A percentile compares a stretch with the other conserved stretches of the same genome.
Conservation (phyloP, 30 jellyfish, hydroid and myxozoan species). For the Clytia hemisphaerica region DNA sequence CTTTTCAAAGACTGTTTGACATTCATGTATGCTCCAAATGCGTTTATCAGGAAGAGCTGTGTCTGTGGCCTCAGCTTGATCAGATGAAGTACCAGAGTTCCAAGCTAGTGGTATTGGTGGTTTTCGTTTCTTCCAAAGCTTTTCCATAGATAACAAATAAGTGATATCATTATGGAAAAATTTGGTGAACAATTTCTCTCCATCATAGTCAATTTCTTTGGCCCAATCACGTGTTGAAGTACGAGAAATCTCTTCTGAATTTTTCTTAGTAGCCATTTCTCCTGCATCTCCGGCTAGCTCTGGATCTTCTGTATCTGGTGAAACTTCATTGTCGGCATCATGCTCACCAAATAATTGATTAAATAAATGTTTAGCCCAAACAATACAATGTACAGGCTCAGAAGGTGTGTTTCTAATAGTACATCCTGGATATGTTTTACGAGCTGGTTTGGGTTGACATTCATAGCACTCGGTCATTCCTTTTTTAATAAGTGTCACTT, state of each 20-base stretch:
- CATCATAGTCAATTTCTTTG: constrained; percentile 57
- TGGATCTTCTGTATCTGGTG: constrained; percentile 98
- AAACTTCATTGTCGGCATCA: constrained; percentile 94
- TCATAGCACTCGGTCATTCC: constrained; percentile 96
- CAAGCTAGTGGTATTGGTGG: constrained; percentile 78
- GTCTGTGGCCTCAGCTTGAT: neutral
- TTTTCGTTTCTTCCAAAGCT: constrained; percentile 79
- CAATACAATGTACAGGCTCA: constrained; percentile 97
- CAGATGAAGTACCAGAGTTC: constrained; percentile 4
- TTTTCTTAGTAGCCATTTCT: constrained; percentile 17
- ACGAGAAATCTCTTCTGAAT: constrained; percentile 46
- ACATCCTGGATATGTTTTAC: constrained; percentile 91
- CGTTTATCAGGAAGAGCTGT: constrained; percentile 22
- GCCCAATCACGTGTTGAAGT: constrained; percentile 96
- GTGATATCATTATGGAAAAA: constrained; percentile 66
- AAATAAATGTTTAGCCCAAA: constrained; percentile 92
- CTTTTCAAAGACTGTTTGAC: constrained; percentile 48
- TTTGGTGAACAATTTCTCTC: constrained; percentile 69
- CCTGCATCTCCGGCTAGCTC: constrained; percentile 67
- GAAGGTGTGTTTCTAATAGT: constrained; percentile 99
- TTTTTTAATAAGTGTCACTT: constrained; percentile 80
- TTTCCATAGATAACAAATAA: constrained; percentile 82
- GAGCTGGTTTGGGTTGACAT: constrained; percentile 97
- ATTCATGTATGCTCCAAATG: constrained; percentile 70
- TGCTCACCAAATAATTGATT: constrained; percentile 88